These are phyloP conservation scores for Empidonax alnorum DNA, from an alignment of 2,113 vertebrate species.

Conservation along the genomic window DNA sequence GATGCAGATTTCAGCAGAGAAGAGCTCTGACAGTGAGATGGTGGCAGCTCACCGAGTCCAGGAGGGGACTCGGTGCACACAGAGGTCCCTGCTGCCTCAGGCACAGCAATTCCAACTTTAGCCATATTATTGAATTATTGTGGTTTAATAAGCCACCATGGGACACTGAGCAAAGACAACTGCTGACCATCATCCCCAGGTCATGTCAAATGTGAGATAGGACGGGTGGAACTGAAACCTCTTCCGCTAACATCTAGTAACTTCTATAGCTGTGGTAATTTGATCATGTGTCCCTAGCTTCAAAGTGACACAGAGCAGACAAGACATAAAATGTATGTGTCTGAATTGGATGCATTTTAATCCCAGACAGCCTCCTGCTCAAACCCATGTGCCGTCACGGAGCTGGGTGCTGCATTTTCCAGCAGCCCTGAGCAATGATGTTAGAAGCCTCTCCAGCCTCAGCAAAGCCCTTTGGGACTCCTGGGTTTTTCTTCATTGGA, in stretches of 20 bases:
- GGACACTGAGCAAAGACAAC: not conserved
- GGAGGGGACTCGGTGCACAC: not conserved
- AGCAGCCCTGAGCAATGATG: not conserved
- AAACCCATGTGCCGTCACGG: not conserved
- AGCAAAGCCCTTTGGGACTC: not conserved
- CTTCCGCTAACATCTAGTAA: not conserved
- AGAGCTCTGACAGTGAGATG: not conserved
- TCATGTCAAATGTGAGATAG: not conserved
- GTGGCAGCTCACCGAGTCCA: not conserved
- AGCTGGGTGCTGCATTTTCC: not conserved
- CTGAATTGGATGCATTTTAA: not conserved
- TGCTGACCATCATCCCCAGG: not conserved
- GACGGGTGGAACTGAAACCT: not conserved
- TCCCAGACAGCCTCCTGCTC: not conserved
- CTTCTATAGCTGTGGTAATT: not conserved
- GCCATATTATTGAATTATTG: not conserved
- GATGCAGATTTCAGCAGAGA: not conserved
- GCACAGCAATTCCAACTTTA: not conserved
- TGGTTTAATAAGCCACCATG: not conserved
- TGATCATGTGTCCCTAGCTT: not conserved
- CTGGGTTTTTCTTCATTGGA: not conserved
- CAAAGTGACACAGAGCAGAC: not conserved
- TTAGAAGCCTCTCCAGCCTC: not conserved
- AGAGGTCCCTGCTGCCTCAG: not conserved
- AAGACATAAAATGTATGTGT: not conserved